Evolutionary conservation across 2,113 vertebrate species (phyloP).

Genomic region (Elachura formosa): DNA sequence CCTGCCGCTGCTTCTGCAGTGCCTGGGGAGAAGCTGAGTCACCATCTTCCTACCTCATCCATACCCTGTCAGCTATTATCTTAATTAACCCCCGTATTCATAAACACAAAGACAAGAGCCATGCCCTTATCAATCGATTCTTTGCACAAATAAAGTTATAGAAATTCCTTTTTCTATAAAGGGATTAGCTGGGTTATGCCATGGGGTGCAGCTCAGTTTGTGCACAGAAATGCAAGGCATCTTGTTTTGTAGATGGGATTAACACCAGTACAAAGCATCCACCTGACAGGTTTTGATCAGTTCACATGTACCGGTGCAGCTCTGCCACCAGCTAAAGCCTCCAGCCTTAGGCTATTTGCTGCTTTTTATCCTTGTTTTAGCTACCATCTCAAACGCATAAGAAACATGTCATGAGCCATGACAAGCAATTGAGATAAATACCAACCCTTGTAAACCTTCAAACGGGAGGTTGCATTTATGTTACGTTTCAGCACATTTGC

Average conservation of each 20-base stretch:
- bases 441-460: not conserved
- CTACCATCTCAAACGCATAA: not conserved
- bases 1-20: accelerated
- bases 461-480: not conserved
- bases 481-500: not conserved
- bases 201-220: not conserved
- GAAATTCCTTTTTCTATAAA: not conserved
- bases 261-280: not conserved
- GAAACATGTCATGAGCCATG: not conserved
- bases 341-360: slow-evolving; percentile 20
- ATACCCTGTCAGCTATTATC: not conserved
- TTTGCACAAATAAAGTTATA: not conserved
- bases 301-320: not conserved
- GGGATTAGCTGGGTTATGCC: not conserved
- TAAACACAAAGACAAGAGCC: not conserved
- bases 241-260: not conserved
- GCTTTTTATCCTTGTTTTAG: slow-evolving; percentile 18
- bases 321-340: not conserved
- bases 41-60: not conserved
- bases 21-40: not conserved
- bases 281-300: not conserved
- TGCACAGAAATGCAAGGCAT: not conserved
- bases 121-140: not conserved
- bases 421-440: slow-evolving; percentile 22
- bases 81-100: not conserved